A percentile compares a stretch with the other conserved stretches of the same genome.
These are phyloP conservation scores for Crocidura indochinensis DNA, from an alignment of 2,797 vertebrate species.

Conservation along the genomic window DNA sequence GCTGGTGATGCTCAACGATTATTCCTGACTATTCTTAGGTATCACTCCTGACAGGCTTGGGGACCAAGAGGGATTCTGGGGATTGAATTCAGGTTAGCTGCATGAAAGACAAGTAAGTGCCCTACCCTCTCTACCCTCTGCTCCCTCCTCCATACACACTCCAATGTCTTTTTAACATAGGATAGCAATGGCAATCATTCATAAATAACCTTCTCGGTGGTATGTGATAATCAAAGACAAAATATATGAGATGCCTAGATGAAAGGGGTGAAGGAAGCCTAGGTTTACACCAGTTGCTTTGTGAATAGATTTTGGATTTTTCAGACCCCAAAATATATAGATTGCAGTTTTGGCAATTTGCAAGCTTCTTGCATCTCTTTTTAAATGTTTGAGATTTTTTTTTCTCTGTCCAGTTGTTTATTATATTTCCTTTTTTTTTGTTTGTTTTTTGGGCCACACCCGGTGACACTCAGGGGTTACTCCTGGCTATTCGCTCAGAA, in stretches of 20 bases:
- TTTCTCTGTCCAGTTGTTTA: constrained; percentile 27
- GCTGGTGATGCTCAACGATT: too few relatives aligned
- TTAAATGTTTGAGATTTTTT: not conserved
- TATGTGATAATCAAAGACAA: not conserved
- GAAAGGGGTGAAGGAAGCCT: not conserved
- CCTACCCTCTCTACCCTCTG: too few relatives aligned
- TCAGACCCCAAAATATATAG: not conserved
- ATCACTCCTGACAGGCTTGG: too few relatives aligned
- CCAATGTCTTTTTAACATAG: not conserved
- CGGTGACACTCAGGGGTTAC: too few relatives aligned
- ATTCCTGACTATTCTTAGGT: too few relatives aligned
- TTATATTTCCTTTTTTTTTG: constrained; percentile 6
- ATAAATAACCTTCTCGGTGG: not conserved
- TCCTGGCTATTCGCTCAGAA: too few relatives aligned
- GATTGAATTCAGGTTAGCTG: too few relatives aligned
- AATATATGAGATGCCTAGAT: not conserved
- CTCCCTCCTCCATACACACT: too few relatives aligned
- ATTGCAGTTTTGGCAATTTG: constrained; percentile 18
- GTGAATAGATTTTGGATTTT: not conserved
- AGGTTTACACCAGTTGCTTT: not conserved
- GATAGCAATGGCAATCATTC: not conserved
- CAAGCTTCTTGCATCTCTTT: not conserved
- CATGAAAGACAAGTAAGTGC: too few relatives aligned
- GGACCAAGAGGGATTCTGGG: too few relatives aligned
- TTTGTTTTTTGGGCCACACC: too few relatives aligned